Evolutionary conservation across 2,113 vertebrate species (phyloP).

Genomic region (Sinocyclocheilus rhinocerous): DNA sequence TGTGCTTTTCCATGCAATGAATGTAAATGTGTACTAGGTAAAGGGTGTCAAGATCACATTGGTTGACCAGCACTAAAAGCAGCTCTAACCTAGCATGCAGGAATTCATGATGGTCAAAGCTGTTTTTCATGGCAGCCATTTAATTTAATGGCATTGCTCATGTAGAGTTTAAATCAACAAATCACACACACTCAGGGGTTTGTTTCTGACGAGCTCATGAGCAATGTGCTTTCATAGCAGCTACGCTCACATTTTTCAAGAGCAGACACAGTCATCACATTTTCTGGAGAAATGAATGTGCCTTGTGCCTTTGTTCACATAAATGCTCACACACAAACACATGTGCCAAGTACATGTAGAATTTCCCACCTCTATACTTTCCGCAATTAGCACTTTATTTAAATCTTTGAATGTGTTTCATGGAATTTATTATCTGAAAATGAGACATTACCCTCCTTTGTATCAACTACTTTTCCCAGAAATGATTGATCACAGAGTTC

Average conservation of each 20-base stretch:
- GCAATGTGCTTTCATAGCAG: neutral
- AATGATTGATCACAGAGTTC: constrained; percentile 3
- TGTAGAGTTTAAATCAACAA: neutral
- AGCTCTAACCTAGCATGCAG: neutral
- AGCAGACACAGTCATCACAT: neutral
- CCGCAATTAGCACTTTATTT: neutral
- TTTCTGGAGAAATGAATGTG: neutral
- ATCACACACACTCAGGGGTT: neutral
- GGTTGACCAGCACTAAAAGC: neutral
- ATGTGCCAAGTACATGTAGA: neutral
- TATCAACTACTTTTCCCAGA: constrained; percentile 30
- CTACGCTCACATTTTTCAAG: neutral
- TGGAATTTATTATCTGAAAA: constrained; percentile 10
- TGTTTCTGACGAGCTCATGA: neutral
- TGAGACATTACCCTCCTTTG: neutral
- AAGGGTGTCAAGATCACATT: neutral
- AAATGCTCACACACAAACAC: neutral
- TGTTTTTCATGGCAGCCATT: neutral
- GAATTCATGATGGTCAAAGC: neutral
- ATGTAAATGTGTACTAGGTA: neutral
- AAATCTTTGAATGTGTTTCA: neutral
- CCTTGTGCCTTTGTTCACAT: neutral
- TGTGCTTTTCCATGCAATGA: neutral
- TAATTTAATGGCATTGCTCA: neutral
- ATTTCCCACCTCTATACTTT: neutral